Conservation (phyloP, 2,797 vertebrate species). For the Acanthurus lineatus region DNA sequence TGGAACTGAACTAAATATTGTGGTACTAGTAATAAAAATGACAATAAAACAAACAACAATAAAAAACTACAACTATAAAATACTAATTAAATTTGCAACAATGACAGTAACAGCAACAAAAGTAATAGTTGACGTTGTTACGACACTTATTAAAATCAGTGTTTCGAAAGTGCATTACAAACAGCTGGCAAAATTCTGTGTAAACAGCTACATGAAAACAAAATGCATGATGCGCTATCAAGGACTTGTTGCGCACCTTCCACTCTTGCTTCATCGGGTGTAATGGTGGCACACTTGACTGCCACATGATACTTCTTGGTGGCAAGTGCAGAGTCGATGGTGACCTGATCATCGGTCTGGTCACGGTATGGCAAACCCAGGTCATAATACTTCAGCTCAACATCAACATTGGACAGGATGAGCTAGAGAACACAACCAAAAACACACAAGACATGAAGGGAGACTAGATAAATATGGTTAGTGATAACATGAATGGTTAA, state of each 20-base stretch:
- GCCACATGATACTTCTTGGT: constrained; percentile 94
- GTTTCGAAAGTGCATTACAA: no score
- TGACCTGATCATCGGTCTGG: constrained; percentile 95
- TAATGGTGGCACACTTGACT: constrained; percentile 97
- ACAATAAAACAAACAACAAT: no score
- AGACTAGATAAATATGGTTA: neutral
- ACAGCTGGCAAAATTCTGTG: no score
- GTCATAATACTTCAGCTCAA: constrained; percentile 96
- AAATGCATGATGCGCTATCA: constrained; percentile 87
- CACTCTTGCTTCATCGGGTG: constrained; percentile 93
- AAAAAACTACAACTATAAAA: no score
- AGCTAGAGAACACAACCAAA: constrained; percentile 84
- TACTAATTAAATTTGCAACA: no score
- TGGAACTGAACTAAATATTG: no score
- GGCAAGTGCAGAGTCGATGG: constrained; percentile 94
- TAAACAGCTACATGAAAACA: constrained; percentile 37
- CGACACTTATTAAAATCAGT: no score
- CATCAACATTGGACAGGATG: constrained; percentile 92
- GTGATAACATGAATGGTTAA: no score
- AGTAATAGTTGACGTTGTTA: no score
- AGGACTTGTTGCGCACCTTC: constrained; percentile 85
- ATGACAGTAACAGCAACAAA: no score
- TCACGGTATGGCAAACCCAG: constrained; percentile 94
- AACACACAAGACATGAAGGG: neutral
- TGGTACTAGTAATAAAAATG: no score